These are phyloP conservation scores for Hemichromis elongatus DNA, from an alignment of 2,113 vertebrate species.

Conservation along the genomic window DNA sequence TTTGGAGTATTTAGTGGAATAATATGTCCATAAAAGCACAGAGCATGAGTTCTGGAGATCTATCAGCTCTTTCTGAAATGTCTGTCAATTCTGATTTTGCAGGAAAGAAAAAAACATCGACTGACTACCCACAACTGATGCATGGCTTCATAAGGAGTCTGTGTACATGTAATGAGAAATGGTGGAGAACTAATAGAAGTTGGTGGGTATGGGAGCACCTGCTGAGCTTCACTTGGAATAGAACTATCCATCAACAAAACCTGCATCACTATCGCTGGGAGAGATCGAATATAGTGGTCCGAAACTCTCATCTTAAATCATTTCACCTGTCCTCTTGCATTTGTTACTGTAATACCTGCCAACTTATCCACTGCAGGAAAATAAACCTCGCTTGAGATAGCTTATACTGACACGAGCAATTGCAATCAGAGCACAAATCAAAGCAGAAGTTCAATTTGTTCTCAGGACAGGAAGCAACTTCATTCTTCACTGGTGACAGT, in stretches of 20 bases:
- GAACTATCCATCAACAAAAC: constrained; percentile 11
- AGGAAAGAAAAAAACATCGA: neutral
- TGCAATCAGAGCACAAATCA: constrained; percentile 4
- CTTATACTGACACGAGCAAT: neutral
- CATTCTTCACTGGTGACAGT: neutral
- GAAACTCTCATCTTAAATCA: constrained; percentile 7
- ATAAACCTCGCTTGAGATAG: neutral
- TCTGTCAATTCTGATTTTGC: neutral
- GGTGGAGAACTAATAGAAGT: constrained; percentile 22
- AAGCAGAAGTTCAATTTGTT: neutral
- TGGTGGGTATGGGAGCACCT: neutral
- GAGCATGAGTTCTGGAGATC: neutral
- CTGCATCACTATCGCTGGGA: neutral
- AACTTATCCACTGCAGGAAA: neutral
- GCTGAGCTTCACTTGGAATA: constrained; percentile 14
- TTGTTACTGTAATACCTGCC: constrained; percentile 4
- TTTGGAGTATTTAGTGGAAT: neutral
- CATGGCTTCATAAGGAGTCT: neutral
- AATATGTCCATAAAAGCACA: neutral
- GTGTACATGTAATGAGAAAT: neutral
- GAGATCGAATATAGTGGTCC: neutral
- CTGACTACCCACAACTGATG: neutral
- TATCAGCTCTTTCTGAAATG: neutral
- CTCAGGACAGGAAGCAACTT: neutral
- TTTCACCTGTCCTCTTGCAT: neutral